These are phyloP conservation scores for Hydrolagus colliei DNA, from an alignment of 2,797 vertebrate genomes.

Conservation along the genomic window DNA sequence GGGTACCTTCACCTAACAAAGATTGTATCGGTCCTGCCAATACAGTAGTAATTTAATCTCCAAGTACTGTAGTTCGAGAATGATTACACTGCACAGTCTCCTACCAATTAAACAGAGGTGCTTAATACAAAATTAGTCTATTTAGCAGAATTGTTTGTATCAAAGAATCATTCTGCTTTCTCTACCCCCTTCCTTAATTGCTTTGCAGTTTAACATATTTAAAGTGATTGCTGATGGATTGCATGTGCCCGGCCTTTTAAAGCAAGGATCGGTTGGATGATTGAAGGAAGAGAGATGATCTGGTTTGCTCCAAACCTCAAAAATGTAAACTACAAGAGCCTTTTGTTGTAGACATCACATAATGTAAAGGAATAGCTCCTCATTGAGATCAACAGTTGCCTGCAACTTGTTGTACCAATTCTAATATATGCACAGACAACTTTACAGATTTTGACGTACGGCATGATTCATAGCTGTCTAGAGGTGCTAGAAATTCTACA, in stretches of 20 bases:
- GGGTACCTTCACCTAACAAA: neutral
- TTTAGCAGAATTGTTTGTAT: neutral
- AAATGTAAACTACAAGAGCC: neutral
- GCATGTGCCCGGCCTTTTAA: neutral
- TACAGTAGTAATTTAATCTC: neutral
- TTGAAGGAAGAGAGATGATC: neutral
- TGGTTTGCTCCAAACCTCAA: neutral
- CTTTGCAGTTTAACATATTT: neutral
- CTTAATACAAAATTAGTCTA: conserved; percentile 15
- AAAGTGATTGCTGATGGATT: conserved; percentile 18
- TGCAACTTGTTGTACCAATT: neutral
- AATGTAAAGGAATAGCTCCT: neutral
- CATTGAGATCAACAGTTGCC: neutral
- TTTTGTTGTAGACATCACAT: neutral
- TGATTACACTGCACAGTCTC: conserved; percentile 11
- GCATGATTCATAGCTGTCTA: too few species aligned
- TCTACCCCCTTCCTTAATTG: conserved; percentile 17
- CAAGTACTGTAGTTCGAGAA: neutral
- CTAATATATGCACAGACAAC: neutral
- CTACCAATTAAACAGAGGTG: neutral
- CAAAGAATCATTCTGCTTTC: neutral
- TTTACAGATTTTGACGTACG: too few species aligned
- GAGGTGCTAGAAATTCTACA: too few species aligned
- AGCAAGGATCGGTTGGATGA: neutral
- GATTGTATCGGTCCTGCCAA: neutral